Percentiles rank a stretch among this genome's conserved stretches.
Evolutionary conservation across 2,888 invertebrate species (phyloP).

Genomic region (Parnassius glacialis): DNA sequence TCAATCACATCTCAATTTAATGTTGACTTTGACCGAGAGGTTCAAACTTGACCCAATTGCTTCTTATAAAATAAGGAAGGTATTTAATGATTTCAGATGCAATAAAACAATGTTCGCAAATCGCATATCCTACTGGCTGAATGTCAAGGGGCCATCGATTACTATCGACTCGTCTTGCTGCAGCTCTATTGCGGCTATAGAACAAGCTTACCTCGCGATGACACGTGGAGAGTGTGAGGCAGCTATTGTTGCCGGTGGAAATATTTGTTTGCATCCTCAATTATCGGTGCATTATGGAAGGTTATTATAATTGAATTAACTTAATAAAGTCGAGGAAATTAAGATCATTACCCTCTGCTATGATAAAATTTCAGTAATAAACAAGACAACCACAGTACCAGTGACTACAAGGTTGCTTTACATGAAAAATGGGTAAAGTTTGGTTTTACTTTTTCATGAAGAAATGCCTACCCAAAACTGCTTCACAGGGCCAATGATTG

Average conservation of each 20-base stretch:
- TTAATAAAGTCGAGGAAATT: background rate
- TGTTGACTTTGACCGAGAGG: no score
- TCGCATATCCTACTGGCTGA: conserved; percentile 55
- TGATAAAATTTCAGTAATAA: no score
- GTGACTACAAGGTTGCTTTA: no score
- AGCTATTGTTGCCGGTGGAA: conserved; percentile 83
- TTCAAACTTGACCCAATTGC: no score
- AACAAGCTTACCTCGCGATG: conserved; percentile 54
- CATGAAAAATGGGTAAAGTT: no score
- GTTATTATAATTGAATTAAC: conserved; percentile 34
- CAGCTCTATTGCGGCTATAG: conserved; percentile 52
- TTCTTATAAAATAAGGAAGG: no score
- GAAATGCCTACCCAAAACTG: no score
- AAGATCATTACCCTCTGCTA: no score
- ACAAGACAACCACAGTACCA: no score
- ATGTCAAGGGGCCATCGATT: conserved; percentile 56
- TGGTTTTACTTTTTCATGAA: no score
- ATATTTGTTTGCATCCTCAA: conserved; percentile 80
- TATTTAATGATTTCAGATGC: background rate
- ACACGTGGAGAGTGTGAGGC: conserved; percentile 57
- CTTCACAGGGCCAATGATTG: no score
- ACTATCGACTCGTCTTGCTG: conserved; percentile 55
- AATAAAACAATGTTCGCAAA: conserved; percentile 16
- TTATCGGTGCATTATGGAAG: conserved; percentile 54
- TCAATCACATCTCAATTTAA: no score